phyloP scores from a whole-genome alignment of 2,888 invertebrate genomes.

The Gastracanthus pulcherrimus region DNA sequence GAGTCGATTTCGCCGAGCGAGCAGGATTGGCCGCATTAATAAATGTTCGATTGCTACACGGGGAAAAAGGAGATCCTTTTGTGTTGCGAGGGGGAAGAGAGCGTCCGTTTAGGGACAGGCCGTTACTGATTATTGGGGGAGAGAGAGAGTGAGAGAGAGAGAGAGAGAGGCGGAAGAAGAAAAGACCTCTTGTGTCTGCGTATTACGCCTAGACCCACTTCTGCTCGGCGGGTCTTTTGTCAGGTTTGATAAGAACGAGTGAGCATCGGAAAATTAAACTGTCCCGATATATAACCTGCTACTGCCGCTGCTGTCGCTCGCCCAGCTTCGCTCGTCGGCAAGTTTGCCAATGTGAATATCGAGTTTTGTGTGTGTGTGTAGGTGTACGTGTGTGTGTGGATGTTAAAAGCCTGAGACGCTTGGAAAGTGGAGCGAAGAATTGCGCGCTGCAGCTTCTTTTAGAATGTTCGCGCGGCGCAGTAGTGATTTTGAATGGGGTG shows the following conservation, averaged over 20 bases:
- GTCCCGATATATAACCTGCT: background rate
- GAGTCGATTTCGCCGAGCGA: conserved; percentile 6
- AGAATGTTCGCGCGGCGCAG: too few relatives aligned
- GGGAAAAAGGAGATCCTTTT: too few relatives aligned
- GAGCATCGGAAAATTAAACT: conserved; percentile 33
- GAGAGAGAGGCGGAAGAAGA: too few relatives aligned
- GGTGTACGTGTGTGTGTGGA: background rate
- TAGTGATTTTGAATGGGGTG: too few relatives aligned
- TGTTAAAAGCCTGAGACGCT: background rate
- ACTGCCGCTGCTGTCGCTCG: too few relatives aligned
- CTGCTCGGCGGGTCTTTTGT: conserved; percentile 9
- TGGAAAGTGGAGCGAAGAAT: background rate
- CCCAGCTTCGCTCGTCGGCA: too few relatives aligned
- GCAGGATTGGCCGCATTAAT: conserved; percentile 13
- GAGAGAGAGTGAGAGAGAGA: too few relatives aligned
- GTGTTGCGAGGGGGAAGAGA: too few relatives aligned
- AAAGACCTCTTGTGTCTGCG: background rate
- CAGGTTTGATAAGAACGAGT: conserved; percentile 22
- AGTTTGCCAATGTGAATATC: too few relatives aligned
- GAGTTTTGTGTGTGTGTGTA: background rate
- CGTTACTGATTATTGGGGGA: too few relatives aligned
- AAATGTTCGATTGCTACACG: background rate
- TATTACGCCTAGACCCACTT: conserved; percentile 9
- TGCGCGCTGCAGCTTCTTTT: background rate
- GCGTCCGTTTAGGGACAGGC: too few relatives aligned